Evolutionary conservation across 2,888 invertebrate genomes (phyloP).

Genomic region (Sarcophaga carnaria): DNA sequence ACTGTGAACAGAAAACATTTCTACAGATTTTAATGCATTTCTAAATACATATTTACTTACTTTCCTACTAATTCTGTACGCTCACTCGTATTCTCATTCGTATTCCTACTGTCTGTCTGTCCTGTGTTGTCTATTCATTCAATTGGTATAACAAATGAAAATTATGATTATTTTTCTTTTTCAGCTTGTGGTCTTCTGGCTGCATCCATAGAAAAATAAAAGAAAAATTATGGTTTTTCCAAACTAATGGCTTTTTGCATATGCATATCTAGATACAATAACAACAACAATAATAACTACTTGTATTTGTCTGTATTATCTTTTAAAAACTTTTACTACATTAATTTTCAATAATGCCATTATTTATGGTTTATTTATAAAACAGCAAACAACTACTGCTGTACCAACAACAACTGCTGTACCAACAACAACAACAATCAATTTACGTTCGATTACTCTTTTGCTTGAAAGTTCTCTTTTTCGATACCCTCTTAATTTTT

Average conservation of each 20-base stretch:
- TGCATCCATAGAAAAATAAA: neutral
- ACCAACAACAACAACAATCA: neutral
- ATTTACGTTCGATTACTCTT: neutral
- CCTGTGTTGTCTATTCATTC: too few relatives aligned
- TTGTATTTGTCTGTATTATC: conserved; percentile 2
- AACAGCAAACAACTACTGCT: neutral
- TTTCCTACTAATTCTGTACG: neutral
- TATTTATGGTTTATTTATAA: conserved; percentile 63
- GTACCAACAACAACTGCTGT: neutral
- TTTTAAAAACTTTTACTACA: conserved; percentile 26
- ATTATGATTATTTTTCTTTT: conserved; percentile 8
- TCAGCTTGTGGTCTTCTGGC: neutral
- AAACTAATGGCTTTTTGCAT: conserved; percentile 54
- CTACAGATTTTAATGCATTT: conserved; percentile 28
- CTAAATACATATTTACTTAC: conserved; percentile 41
- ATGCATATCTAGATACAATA: neutral
- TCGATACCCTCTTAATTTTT: neutral
- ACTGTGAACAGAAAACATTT: conserved; percentile 24
- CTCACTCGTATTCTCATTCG: neutral
- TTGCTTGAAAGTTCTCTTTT: neutral
- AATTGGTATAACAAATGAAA: neutral
- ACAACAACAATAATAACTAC: conserved; percentile 59
- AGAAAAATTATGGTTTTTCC: conserved; percentile 35
- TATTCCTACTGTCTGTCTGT: too few relatives aligned
- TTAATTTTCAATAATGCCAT: conserved; percentile 64